Conservation (phyloP, 2,888 invertebrate species). For the Phlogophora meticulosa region DNA sequence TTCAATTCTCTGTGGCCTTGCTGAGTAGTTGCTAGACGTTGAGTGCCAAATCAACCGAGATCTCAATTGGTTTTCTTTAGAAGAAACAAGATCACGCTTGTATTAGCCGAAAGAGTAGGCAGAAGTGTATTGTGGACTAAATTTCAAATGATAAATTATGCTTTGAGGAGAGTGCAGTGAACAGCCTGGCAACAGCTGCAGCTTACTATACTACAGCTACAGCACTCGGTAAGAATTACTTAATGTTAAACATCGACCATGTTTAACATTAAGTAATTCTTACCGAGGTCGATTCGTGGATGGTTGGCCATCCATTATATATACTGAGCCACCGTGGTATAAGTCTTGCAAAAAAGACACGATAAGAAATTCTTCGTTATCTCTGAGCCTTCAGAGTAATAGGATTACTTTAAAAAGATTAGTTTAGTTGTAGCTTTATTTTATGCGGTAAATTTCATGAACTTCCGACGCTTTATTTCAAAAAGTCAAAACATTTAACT, state of each 20-base stretch:
- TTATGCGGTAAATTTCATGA: slow-evolving; percentile 5
- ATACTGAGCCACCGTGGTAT: too few species aligned
- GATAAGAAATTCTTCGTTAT: slow-evolving; percentile 6
- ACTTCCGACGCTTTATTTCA: slow-evolving; percentile 1
- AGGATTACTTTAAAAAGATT: slow-evolving; percentile 26
- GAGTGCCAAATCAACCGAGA: background rate
- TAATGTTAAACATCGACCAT: too few species aligned
- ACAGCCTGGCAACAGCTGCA: too few species aligned
- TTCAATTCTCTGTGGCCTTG: slow-evolving; percentile 11
- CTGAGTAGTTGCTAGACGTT: background rate
- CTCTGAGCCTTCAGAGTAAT: slow-evolving; percentile 14
- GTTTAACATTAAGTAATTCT: too few species aligned
- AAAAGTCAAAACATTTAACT: slow-evolving; percentile 12
- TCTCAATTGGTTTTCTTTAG: slow-evolving; percentile 1
- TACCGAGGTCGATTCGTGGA: too few species aligned
- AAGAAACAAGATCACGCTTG: background rate
- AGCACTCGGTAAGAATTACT: too few species aligned
- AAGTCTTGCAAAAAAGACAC: too few species aligned
- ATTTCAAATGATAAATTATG: too few species aligned
- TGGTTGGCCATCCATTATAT: too few species aligned
- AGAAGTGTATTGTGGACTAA: too few species aligned
- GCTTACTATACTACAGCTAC: too few species aligned
- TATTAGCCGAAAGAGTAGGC: background rate
- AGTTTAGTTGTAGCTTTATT: slow-evolving; percentile 6
- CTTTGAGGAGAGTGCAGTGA: too few species aligned